Base-by-base conservation (phyloP, 2,797 vertebrate genomes). In the Pteropus rufus region DNA sequence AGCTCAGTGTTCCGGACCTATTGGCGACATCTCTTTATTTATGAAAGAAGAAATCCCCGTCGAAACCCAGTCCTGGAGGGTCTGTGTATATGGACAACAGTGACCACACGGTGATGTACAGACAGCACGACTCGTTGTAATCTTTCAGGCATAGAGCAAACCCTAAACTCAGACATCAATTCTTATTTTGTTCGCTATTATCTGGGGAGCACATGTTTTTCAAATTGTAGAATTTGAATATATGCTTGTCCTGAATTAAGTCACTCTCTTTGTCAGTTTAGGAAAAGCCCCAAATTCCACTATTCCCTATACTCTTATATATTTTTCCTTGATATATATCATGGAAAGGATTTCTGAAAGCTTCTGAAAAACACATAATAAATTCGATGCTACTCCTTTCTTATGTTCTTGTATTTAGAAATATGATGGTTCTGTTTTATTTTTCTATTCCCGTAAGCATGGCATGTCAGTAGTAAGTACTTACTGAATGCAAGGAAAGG, bases 351-450 rank as follows among this genome's bases (percentile, higher is more conserved):
- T 88, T 97, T 96, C 96, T 96, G 97, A 94, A 95, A 97, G 77
- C 95, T 77, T 58, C 88, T 75, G 95, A 70, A 93, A 97, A 94
- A 80, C 96, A 97, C 96, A 5, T 93, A 81, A 95, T 97, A 96
- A 96, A 97, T 97, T 87, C 31, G 64, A 21, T 89, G 77, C 81
- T 85, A 96, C 93, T 93, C 54, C 34, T 94, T 93, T 92, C 89
- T 79, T 82, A 58, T 0, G 46, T 77, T 77, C 96, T 82, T 93
- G 94, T 82, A 62, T 93, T 95, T 96, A 92, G 95, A 96, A 94
- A 96, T 84, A 95, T 9, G 79, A 91, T 23, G 65, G 64, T 56
- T 95, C 67, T 72, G 77, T 84, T 93, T 70, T 84, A 19, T 82
- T 89, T 96, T 85, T 94, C 12, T 84, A 75, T 93, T 93, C 95